These are phyloP conservation scores for Aethes cnicana DNA, from an alignment of 2,888 invertebrate genomes.

Conservation along the genomic window DNA sequence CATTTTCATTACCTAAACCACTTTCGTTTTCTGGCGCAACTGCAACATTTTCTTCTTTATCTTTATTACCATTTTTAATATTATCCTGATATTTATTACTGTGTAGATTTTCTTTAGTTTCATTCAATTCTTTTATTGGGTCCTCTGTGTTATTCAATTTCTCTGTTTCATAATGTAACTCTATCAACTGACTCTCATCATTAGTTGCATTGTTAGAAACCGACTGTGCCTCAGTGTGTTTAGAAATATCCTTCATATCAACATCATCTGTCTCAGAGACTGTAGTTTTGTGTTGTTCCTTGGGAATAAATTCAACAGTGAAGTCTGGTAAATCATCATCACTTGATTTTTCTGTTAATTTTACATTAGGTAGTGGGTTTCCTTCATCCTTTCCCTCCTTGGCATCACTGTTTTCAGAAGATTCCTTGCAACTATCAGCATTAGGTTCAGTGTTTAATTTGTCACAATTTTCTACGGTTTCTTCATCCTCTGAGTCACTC, in stretches of 20 bases:
- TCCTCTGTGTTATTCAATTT: constrained; percentile 13
- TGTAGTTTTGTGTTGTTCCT: constrained; percentile 22
- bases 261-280: constrained; percentile 25
- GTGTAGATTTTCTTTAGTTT: too few relatives aligned
- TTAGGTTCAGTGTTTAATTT: neutral
- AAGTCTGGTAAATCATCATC: constrained; percentile 25
- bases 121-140: neutral
- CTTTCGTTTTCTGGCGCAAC: neutral
- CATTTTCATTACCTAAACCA: constrained; percentile 10
- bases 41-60: constrained; percentile 11
- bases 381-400: neutral
- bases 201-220: constrained; percentile 5
- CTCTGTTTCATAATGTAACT: constrained; percentile 21
- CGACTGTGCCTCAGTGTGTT: neutral
- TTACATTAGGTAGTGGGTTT: neutral
- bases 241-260: neutral
- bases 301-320: constrained; percentile 12
- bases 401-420: neutral
- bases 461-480: constrained; percentile 4
- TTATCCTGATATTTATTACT: neutral
- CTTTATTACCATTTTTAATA: constrained; percentile 14
- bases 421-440: neutral
- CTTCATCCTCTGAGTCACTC: constrained; percentile 84
- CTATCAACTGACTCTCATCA: constrained; percentile 31
- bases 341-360: constrained; percentile 6